phyloP scores from a whole-genome alignment of 2,113 vertebrate species.

The Carassius carassius region DNA sequence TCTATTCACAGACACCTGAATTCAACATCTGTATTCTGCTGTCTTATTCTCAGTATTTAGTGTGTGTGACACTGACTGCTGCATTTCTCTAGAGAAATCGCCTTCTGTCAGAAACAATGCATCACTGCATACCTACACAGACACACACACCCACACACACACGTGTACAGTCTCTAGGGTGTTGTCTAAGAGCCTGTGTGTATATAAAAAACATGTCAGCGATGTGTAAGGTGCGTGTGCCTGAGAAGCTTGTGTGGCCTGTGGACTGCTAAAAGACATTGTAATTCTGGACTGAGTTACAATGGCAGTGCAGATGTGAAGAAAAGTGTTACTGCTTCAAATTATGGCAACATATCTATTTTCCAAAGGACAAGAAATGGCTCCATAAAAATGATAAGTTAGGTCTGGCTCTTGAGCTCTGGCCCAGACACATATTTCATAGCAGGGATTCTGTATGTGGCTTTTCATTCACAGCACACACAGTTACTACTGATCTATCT shows the following conservation, averaged over 20 bases:
- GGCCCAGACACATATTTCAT: background rate
- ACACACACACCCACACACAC: background rate
- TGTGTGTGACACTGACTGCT: constrained; percentile 1
- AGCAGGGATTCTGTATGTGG: background rate
- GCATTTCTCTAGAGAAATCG: background rate
- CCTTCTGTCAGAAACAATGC: constrained; percentile 9
- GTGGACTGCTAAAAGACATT: constrained; percentile 25
- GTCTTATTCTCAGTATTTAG: background rate
- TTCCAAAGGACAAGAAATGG: constrained; percentile 52
- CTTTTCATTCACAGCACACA: background rate
- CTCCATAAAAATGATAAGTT: constrained; percentile 54
- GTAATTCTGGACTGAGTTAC: constrained; percentile 55
- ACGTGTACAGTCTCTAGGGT: background rate
- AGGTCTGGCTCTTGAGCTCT: constrained; percentile 19
- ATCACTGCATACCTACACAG: background rate
- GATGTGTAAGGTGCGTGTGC: background rate
- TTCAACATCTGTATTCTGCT: background rate
- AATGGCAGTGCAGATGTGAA: constrained; percentile 44
- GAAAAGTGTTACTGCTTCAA: constrained; percentile 45
- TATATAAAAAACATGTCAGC: constrained; percentile 19
- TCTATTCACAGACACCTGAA: background rate
- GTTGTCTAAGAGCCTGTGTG: constrained; percentile 3
- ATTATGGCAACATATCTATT: constrained; percentile 46
- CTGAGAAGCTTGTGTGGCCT: background rate
- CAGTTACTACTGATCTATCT: background rate